Evolutionary conservation across 2,888 invertebrate species (phyloP).

Genomic region (Drosophila mercatorum): DNA sequence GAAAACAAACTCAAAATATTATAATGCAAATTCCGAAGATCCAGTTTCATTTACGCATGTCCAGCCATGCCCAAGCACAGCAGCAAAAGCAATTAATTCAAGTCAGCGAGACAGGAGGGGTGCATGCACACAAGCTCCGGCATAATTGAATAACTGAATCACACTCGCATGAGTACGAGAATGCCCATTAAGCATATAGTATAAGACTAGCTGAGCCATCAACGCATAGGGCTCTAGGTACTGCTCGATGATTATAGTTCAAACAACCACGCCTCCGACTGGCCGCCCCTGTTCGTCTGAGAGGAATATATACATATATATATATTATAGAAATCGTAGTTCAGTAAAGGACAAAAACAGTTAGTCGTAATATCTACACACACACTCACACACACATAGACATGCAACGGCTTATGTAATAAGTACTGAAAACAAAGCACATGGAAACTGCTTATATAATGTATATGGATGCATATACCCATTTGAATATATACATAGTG

Average conservation of each 20-base stretch:
- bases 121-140: not conserved
- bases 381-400: slow-evolving; percentile 7
- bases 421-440: slow-evolving; percentile 11
- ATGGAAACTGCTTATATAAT: slow-evolving; percentile 40
- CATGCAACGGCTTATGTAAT: slow-evolving; percentile 43
- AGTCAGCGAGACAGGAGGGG: not conserved
- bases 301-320: slow-evolving; percentile 15
- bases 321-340: slow-evolving; percentile 17
- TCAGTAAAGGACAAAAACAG: slow-evolving; percentile 16
- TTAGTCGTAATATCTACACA: slow-evolving; percentile 19
- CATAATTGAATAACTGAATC: slow-evolving; percentile 11
- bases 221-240: not conserved
- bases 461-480: slow-evolving; percentile 27
- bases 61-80: slow-evolving; percentile 19
- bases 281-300: slow-evolving; percentile 4
- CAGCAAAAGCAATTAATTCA: slow-evolving; percentile 18
- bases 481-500: slow-evolving; percentile 20
- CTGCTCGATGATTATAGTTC: slow-evolving; percentile 4
- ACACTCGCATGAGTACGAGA: not conserved
- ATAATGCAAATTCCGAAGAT: slow-evolving; percentile 32
- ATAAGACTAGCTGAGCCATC: not conserved
- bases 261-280: slow-evolving; percentile 13
- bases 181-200: not conserved
- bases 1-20: slow-evolving; percentile 19
- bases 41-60: slow-evolving; percentile 37